Evolutionary conservation across 1,140 invertebrate species (phyloP).

Genomic region (Bombus confusus): DNA sequence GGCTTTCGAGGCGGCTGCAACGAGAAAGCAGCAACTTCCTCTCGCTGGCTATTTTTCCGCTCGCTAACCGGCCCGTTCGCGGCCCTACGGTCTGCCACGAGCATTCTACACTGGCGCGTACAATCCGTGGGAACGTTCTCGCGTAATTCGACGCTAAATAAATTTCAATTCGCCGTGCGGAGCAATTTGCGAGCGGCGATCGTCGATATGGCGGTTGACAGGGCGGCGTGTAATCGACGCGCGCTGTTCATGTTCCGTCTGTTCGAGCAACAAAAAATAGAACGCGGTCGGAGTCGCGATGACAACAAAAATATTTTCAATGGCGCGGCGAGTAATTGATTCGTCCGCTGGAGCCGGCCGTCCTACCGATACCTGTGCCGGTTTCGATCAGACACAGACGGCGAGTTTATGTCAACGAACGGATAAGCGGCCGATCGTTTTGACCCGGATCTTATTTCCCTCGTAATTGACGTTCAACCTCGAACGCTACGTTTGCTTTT

Average conservation of each 20-base stretch:
- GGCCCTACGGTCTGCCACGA: no score
- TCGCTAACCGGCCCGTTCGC: no score
- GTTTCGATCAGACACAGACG: background rate
- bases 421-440: background rate
- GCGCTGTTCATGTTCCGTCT: background rate
- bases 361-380: background rate
- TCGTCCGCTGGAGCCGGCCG: background rate
- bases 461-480: background rate
- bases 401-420: background rate
- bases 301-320: conserved; percentile 34
- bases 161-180: conserved; percentile 12
- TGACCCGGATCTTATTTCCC: background rate
- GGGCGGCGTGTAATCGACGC: background rate
- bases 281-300: background rate
- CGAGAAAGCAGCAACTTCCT: background rate
- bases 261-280: background rate
- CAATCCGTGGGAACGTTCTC: background rate
- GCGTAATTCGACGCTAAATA: conserved; percentile 18
- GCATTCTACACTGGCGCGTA: background rate
- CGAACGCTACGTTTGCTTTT: background rate
- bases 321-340: conserved; percentile 9
- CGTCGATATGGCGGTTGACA: conserved; percentile 8
- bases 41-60: background rate
- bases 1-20: background rate
- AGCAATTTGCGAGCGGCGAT: background rate